Conservation (phyloP, 2,113 vertebrate species). For the Mugil cephalus region DNA sequence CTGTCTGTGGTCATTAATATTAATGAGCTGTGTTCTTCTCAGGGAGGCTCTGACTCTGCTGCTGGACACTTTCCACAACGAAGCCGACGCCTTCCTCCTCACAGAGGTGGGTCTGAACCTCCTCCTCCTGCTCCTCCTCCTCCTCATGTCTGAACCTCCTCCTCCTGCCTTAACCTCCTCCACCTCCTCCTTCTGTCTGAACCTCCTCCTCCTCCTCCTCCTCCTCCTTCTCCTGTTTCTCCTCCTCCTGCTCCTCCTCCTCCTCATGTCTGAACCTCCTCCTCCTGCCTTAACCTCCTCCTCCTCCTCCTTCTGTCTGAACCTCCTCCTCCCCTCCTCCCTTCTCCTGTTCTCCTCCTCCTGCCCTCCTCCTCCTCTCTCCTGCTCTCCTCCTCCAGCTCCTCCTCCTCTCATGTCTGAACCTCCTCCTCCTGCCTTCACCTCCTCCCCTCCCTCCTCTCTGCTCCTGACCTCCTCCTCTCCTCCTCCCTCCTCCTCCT, state of each 20-base stretch:
- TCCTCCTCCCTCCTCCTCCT: too few species aligned
- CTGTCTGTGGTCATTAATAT: not conserved
- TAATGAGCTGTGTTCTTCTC: slow-evolving; percentile 28
- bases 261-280: not conserved
- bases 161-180: not conserved
- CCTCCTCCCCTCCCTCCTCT: not conserved
- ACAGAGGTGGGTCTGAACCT: slow-evolving; percentile 84
- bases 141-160: too few species aligned
- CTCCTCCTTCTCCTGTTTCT: too few species aligned
- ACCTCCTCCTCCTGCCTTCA: too few species aligned
- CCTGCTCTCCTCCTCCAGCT: not conserved
- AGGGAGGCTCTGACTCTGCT: slow-evolving; percentile 96
- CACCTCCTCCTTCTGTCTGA: not conserved
- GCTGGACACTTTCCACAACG: slow-evolving; percentile 95
- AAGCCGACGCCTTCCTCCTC: slow-evolving; percentile 91
- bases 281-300: not conserved
- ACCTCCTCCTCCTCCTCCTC: too few species aligned
- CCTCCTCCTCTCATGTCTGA: too few species aligned
- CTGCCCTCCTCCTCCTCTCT: not conserved
- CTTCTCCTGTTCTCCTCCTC: not conserved
- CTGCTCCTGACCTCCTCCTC: too few species aligned
- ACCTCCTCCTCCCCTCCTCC: too few species aligned
- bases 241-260: too few species aligned
- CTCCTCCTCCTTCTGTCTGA: not conserved
- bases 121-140: too few species aligned